These are phyloP conservation scores for Himalopsyche japonica DNA, from an alignment of 2,888 invertebrate genomes.

Conservation along the genomic window DNA sequence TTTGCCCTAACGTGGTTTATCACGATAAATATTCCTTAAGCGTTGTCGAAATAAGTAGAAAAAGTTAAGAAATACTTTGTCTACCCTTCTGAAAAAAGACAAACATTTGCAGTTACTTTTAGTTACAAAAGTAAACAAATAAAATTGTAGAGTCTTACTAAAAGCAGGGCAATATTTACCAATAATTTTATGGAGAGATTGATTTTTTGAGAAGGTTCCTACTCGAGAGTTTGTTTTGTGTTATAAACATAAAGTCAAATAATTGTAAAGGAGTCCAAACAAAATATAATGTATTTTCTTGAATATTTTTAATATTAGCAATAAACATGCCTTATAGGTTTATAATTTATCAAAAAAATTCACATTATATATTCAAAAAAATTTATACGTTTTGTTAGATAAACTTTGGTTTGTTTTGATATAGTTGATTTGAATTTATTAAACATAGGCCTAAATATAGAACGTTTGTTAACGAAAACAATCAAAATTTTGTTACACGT, in stretches of 20 bases:
- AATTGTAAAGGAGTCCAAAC: too few species aligned
- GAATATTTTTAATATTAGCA: too few species aligned
- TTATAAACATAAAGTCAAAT: neutral
- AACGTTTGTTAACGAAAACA: too few species aligned
- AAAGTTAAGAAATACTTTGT: conserved; percentile 12
- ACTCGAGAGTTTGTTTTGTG: neutral
- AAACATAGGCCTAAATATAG: too few species aligned
- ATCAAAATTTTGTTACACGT: too few species aligned
- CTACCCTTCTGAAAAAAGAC: conserved; percentile 1
- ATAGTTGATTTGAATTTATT: too few species aligned
- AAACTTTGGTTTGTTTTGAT: too few species aligned
- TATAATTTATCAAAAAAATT: too few species aligned
- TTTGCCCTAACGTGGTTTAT: conserved; percentile 12
- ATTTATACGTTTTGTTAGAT: too few species aligned
- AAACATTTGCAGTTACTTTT: neutral
- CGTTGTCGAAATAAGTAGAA: conserved; percentile 13
- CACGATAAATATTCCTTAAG: conserved; percentile 30
- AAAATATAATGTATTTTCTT: too few species aligned
- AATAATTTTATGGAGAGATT: neutral
- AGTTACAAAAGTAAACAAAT: neutral
- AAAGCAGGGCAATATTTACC: neutral
- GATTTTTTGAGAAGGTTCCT: neutral
- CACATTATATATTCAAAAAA: too few species aligned
- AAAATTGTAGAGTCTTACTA: neutral
- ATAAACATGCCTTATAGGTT: too few species aligned